Base-by-base conservation (phyloP, 2,113 vertebrate species). In the Cyanocitta stelleri region DNA sequence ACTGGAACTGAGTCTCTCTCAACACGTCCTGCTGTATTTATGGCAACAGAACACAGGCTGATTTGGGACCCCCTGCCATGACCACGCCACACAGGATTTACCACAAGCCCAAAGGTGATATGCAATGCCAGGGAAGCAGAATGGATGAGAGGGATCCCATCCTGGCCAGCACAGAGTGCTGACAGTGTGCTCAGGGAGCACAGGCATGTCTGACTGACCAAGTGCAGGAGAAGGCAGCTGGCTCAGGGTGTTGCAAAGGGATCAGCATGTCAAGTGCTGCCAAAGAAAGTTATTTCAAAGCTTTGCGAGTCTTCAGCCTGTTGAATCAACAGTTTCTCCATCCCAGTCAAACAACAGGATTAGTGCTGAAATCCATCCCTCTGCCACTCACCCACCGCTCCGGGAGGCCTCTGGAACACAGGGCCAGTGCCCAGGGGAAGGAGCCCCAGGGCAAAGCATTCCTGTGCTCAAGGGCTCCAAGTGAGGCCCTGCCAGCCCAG, bases 231-330 rank as follows among this genome's bases (percentile, higher is more conserved):
- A n/a, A 91, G 48, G 90, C 90, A 90, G 94, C 94, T 94, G 95
- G 83, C 86, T 69, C 67, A 11, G 64, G 55, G 82, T 55, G 8
- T 0, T 93, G 93, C 23, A 44, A 17, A 62, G 82, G 93, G 90
- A 96, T 95, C 95, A 94, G 91, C 9, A 26, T 11, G 35, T 74
- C 92, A 93, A 96, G 90, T 72, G 92, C 92, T 92, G 54, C 24
- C 87, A 92, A 71, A 89, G 72, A 52, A 93, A 94, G 95, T 95
- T 96, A 88, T 96, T 97, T n/a, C 93, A 95, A 64, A 88, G 91
- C 90, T 94, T 81, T 95, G 72, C 68, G 69, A 77, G 75, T 14
- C 80, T 56, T 49, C 88, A 92, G 79, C 79, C 86, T 67, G 63
- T 94, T 95, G 90, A 92, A 94, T 92, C 95, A 96, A 96, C 96